Base-by-base conservation (phyloP, 23 tunicate species). In the Ciona savignyi region DNA sequence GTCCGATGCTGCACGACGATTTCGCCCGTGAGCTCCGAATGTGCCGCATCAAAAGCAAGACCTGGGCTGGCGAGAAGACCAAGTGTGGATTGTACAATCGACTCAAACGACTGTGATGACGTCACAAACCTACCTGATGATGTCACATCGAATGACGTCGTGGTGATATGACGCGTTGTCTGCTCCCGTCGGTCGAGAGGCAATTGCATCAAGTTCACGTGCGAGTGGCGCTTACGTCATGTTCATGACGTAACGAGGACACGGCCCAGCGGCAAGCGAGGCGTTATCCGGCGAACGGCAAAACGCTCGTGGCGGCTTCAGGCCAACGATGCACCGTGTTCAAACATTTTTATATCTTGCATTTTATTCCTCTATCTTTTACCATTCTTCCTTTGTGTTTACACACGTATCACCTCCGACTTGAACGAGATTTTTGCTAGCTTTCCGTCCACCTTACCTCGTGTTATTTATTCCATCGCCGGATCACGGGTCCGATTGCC, bases 61-160 rank as follows among this genome's bases (percentile, higher is more conserved):
- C 87, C 0, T 88, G 96, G 96, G 87, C 83, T 29, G 96, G 96
- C 66, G 96, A 88, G 42, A 82, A 63, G 27, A 84, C 77, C 79
- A 87, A 88, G 68, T 65, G 80, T 62, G 78, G 79, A 2, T 71
- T 77, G 0, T 72, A 63, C 66, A 81, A 60, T 60, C 82, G 96
- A 29, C 70, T 77, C 56, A 88, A 88, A 72, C 80, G 60, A 24
- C 73, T 73, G 0, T 74, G 60, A 70, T 32, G 70, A 23, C 30
- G 70, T 66, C 70, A 6, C 27, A 1, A 32, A 66, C 27, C 30
- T n/a, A 1, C 1, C 30, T 32, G 1, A 4, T 66, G 29, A 4
- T 23, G 70, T 4, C 1, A 2, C 6, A 23, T 1, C 70, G 2
- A 66, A 29, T n/a, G 56, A 42, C 56, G 56, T 42, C 56, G 15